These are phyloP conservation scores for Corythornis madagascariensis DNA, from an alignment of 2,113 vertebrate genomes.

Conservation along the genomic window DNA sequence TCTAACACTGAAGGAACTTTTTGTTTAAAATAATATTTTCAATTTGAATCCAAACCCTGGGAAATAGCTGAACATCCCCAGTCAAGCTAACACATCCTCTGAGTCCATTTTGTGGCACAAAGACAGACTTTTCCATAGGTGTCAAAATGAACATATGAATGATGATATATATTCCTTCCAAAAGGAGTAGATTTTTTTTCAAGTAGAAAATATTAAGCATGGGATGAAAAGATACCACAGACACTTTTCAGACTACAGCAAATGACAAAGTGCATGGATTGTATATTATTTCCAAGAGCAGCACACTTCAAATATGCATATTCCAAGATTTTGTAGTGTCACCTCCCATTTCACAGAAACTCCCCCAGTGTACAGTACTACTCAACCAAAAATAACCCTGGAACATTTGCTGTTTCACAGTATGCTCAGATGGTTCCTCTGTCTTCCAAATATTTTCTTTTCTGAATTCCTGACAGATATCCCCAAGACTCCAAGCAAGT, in stretches of 20 bases:
- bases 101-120: not conserved
- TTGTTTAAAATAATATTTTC: not conserved
- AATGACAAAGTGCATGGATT: not conserved
- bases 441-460: not conserved
- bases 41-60: not conserved
- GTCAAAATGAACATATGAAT: not conserved
- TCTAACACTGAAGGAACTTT: not conserved
- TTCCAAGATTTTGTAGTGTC: constrained; percentile 3
- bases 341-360: not conserved
- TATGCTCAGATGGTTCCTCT: not conserved
- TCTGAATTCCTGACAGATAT: constrained; percentile 20
- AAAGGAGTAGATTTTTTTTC: not conserved
- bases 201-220: not conserved
- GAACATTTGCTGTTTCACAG: not conserved
- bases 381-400: not conserved
- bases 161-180: not conserved
- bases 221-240: not conserved
- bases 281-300: not conserved
- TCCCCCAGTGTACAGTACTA: not conserved
- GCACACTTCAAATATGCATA: not conserved
- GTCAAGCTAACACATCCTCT: not conserved
- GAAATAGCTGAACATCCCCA: not conserved
- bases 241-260: not conserved
- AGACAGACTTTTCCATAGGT: not conserved
- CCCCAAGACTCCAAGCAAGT: not conserved